Conservation (phyloP, 2,888 invertebrate species). For the Serripes groenlandicus region DNA sequence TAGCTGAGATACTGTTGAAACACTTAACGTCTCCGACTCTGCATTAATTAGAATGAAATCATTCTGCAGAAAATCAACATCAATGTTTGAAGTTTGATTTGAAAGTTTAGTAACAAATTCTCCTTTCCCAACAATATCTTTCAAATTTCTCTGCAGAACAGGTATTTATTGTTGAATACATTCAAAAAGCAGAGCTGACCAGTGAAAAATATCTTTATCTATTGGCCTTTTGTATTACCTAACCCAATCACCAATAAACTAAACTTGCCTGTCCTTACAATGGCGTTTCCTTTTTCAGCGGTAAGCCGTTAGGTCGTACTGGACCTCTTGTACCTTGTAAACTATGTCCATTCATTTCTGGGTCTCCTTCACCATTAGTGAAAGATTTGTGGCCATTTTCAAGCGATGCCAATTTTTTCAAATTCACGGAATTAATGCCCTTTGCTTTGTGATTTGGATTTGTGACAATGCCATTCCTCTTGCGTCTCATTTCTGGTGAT, state of each 20-base stretch:
- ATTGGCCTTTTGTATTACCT: too few relatives aligned
- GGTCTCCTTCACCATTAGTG: slow-evolving; percentile 7
- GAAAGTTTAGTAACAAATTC: background rate
- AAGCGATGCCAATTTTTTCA: slow-evolving; percentile 57
- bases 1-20: too few relatives aligned
- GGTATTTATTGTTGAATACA: too few relatives aligned
- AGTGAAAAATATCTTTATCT: too few relatives aligned
- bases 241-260: slow-evolving; percentile 19
- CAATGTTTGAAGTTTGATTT: too few relatives aligned
- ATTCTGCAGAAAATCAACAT: too few relatives aligned
- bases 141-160: too few relatives aligned
- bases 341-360: slow-evolving; percentile 49
- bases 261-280: slow-evolving; percentile 82
- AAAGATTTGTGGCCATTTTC: slow-evolving; percentile 42
- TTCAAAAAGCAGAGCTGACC: background rate
- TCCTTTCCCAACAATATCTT: background rate
- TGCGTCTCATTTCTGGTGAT: slow-evolving; percentile 84
- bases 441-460: slow-evolving; percentile 85
- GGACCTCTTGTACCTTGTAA: slow-evolving; percentile 53
- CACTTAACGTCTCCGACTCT: too few relatives aligned
- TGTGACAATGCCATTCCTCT: slow-evolving; percentile 86
- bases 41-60: too few relatives aligned
- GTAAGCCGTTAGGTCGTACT: slow-evolving; percentile 90
- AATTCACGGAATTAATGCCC: slow-evolving; percentile 69
- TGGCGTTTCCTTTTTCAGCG: slow-evolving; percentile 95